Base-by-base conservation (phyloP, 1,140 invertebrate genomes). In the Lasaia peninsularis region DNA sequence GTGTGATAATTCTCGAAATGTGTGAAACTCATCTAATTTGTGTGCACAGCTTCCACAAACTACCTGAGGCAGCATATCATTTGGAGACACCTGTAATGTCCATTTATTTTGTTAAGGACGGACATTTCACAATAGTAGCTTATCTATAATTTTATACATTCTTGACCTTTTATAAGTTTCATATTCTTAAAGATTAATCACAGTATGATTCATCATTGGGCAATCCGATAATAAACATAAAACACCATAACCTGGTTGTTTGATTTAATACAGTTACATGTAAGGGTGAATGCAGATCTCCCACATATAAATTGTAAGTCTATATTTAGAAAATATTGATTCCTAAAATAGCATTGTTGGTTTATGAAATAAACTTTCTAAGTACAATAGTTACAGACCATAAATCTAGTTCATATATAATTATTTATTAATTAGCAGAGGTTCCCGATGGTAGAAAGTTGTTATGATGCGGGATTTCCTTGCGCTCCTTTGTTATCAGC, bases 1-100 rank as follows among this genome's bases (percentile, higher is more conserved):
- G 53, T 90, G 86, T 63, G 91, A 89, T 48, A 90, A 66, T 71
- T 91, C 89, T 80, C 86, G 90, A 77, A 92, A 92, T 65, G 89
- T 90, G 66, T 90, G 89, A 57, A 92, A 90, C 52, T 89, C 86
- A 76, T 92, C 90, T 56, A 92, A 76, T 73, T 91, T 91, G 60
- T 91, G 87, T 65, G 77, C 86, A 85, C 91, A 92, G 67, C 84
- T 89, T 8, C 84, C 83, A 78, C 91, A 92, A 21, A 92, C 89
- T 50, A 91, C 89, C 66, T 91, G 91, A 60, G 91, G 91, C 71
- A 92, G 81, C 63, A 82, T 78, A 68, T 92, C 91, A 62, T 80
- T 82, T 52, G 91, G 88, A 62, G 90, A 89, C 34, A 92, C 89
- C 91, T 92, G 85, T 67, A 91, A 86, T 63, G 62, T 65, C 56